Conservation (phyloP, 1,140 invertebrate species). For the Drosophila aff. region DNA sequence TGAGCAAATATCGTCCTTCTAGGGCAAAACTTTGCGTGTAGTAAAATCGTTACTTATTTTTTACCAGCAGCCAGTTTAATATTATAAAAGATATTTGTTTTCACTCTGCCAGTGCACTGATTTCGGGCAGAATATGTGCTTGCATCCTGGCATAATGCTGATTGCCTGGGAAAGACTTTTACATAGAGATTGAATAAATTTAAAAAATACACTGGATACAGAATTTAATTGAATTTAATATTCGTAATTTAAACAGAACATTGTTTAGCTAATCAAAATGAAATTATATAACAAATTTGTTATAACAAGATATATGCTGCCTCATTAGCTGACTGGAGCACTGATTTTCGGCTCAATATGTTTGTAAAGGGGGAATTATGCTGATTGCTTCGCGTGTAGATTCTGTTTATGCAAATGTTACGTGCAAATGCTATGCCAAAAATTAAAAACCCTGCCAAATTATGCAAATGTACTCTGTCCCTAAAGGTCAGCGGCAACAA, state of each 20-base stretch:
- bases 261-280: not conserved
- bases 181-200: not conserved
- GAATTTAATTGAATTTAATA: not conserved
- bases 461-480: slow-evolving; percentile 71
- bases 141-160: not conserved
- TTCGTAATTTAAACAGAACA: not conserved
- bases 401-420: slow-evolving; percentile 65
- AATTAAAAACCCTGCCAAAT: slow-evolving; percentile 69
- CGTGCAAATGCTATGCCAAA: slow-evolving; percentile 50
- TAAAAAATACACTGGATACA: too few species aligned
- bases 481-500: slow-evolving; percentile 56
- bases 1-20: slow-evolving; percentile 61
- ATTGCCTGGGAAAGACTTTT: slow-evolving; percentile 2
- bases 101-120: slow-evolving; percentile 4
- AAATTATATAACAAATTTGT: not conserved
- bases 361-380: slow-evolving; percentile 37
- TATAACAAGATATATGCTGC: not conserved
- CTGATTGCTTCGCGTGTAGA: slow-evolving; percentile 55
- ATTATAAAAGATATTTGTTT: slow-evolving; percentile 45
- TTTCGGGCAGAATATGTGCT: slow-evolving; percentile 4
- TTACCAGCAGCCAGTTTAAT: slow-evolving; percentile 13
- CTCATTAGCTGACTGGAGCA: slow-evolving; percentile 19
- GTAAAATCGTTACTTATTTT: slow-evolving; percentile 35
- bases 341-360: slow-evolving; percentile 47
- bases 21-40: slow-evolving; percentile 24